phyloP scores from a whole-genome alignment of 2,888 invertebrate species.

The Ormia ochracea region DNA sequence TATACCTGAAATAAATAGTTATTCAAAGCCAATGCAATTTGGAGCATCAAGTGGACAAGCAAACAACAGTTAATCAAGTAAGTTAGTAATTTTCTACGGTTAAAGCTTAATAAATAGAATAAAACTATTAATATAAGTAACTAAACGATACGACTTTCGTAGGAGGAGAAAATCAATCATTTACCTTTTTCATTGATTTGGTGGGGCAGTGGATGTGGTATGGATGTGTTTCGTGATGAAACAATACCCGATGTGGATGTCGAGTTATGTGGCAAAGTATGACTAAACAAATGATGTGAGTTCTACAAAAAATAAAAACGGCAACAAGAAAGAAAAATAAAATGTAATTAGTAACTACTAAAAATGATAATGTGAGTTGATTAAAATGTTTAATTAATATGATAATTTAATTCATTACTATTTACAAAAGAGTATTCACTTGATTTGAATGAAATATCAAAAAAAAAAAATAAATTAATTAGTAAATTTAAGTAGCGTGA shows the following conservation, averaged over 20 bases:
- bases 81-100: background rate
- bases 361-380: conserved; percentile 3
- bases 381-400: conserved; percentile 6
- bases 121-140: conserved; percentile 29
- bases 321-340: conserved; percentile 46
- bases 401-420: background rate
- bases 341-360: conserved; percentile 27
- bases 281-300: conserved; percentile 70
- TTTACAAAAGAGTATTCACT: conserved; percentile 7
- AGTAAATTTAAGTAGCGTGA: too few relatives aligned
- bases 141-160: conserved; percentile 20
- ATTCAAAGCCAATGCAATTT: background rate
- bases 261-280: conserved; percentile 71
- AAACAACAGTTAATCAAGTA: background rate
- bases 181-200: conserved; percentile 71
- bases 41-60: background rate
- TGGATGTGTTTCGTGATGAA: conserved; percentile 75
- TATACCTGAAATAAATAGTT: too few relatives aligned
- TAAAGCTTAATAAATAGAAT: background rate
- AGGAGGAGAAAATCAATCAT: background rate
- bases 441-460: background rate
- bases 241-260: conserved; percentile 66
- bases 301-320: conserved; percentile 65
- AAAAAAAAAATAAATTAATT: too few relatives aligned
- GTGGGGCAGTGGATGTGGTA: conserved; percentile 77